phyloP scores from a whole-genome alignment of 2,113 vertebrate genomes.

The Toxotes jaculatrix region DNA sequence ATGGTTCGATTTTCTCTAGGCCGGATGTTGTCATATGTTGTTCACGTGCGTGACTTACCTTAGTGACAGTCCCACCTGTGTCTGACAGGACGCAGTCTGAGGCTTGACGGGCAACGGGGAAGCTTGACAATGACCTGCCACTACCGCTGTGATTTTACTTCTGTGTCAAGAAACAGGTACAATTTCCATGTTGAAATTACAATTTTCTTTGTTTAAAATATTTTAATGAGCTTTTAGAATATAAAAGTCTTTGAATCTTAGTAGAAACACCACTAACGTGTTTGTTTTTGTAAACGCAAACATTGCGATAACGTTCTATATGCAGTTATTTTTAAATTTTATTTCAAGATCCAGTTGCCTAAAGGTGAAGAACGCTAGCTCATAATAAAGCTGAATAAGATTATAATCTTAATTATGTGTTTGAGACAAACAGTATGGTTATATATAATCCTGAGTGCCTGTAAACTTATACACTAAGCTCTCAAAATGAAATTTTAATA shows the following conservation, averaged over 20 bases:
- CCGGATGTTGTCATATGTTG: neutral
- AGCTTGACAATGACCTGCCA: constrained; percentile 13
- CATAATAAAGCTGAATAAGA: too few species aligned
- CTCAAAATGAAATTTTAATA: neutral
- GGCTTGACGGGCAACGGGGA: constrained; percentile 4
- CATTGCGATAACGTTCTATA: too few species aligned
- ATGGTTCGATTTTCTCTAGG: neutral
- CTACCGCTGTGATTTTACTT: neutral
- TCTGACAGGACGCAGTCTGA: constrained; percentile 47
- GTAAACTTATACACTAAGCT: too few species aligned
- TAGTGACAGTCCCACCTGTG: constrained; percentile 43
- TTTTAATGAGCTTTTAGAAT: neutral
- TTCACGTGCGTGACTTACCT: neutral
- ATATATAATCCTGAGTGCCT: too few species aligned
- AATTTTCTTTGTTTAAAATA: neutral
- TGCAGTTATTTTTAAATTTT: too few species aligned
- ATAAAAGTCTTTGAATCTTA: neutral
- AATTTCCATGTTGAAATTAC: neutral
- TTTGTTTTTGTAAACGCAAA: too few species aligned
- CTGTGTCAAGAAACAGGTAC: neutral
- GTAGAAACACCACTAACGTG: too few species aligned
- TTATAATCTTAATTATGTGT: too few species aligned
- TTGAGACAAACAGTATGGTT: too few species aligned
- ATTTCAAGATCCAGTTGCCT: too few species aligned
- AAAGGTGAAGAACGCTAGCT: too few species aligned